phyloP scores from a whole-genome alignment of 2,797 vertebrate species.

The Hybognathus amarus region DNA sequence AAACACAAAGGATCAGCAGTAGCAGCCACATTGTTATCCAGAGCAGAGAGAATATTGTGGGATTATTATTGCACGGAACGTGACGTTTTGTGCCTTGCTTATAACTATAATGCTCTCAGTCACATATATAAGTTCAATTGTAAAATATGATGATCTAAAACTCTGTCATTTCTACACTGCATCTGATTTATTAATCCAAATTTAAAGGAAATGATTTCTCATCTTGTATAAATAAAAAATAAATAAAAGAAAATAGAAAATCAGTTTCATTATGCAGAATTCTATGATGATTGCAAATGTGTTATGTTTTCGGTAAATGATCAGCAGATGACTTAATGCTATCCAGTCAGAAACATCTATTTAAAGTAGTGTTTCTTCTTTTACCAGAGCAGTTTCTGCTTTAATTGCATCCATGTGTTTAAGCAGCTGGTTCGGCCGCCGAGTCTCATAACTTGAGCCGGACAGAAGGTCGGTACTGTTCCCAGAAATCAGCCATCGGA shows the following conservation, averaged over 20 bases:
- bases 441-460: slow-evolving; percentile 56
- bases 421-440: slow-evolving; percentile 60
- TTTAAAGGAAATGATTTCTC: neutral
- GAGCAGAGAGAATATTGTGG: neutral
- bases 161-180: neutral
- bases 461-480: slow-evolving; percentile 64
- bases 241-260: neutral
- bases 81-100: neutral
- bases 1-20: neutral
- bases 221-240: neutral
- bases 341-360: slow-evolving; percentile 26
- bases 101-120: neutral
- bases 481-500: slow-evolving; percentile 65
- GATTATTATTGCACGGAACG: neutral
- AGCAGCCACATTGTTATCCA: neutral
- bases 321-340: slow-evolving; percentile 9
- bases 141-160: neutral
- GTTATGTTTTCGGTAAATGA: neutral
- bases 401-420: slow-evolving; percentile 66
- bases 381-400: slow-evolving; percentile 46
- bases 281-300: neutral
- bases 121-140: neutral
- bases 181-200: neutral
- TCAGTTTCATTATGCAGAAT: neutral
- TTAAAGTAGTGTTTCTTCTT: slow-evolving; percentile 31